Base-by-base conservation (phyloP, 2,888 invertebrate species). In the Rhyacophila evoluta region DNA sequence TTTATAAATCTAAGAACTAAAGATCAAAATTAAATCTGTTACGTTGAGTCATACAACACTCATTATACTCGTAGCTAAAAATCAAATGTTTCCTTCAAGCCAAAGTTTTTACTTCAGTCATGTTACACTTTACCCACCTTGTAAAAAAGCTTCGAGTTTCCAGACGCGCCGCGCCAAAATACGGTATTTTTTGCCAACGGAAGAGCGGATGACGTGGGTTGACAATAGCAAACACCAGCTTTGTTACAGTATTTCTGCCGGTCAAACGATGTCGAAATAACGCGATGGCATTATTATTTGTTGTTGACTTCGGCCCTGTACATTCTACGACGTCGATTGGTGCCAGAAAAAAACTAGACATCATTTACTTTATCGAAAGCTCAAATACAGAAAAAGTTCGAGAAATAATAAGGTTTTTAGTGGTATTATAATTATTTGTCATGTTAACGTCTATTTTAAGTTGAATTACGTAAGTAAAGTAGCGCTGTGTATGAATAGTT, bases 181-280 rank as follows among this genome's bases (percentile, higher is more conserved):
- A 55, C 55, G 19, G 19, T 55, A 55, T 55, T 55, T 55, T 55
- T 55, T 55, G 55, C 55, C 55, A 2, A 25, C 55, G 10, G 25
- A 55, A 25, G 6, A 19, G 55, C 12, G 55, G 55, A 55, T 55
- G 25, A 77, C 67, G 19, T 38, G 38, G 73, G 73, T 72, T 37
- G 77, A 77, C 77, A 73, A 77, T 69, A 29, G 77, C 68, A 68
- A 77, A 73, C 55, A 74, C 68, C 77, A 77, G 77, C 69, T 77
- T 77, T 77, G 77, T 77, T 77, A 25, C 29, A 25, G 27, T 12
- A 74, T 68, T 74, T 73, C 27, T 29, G 37, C 25, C 37, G 4
- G 38, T 36, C 68, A 27, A 68, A 29, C 41, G 76, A 55, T 28
- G 41, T 41, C 67, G 74, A 75, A 75, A 75, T 77, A 77, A 33